These are phyloP conservation scores for Bostrychus sinensis DNA, from an alignment of 2,113 vertebrate species.

Conservation along the genomic window DNA sequence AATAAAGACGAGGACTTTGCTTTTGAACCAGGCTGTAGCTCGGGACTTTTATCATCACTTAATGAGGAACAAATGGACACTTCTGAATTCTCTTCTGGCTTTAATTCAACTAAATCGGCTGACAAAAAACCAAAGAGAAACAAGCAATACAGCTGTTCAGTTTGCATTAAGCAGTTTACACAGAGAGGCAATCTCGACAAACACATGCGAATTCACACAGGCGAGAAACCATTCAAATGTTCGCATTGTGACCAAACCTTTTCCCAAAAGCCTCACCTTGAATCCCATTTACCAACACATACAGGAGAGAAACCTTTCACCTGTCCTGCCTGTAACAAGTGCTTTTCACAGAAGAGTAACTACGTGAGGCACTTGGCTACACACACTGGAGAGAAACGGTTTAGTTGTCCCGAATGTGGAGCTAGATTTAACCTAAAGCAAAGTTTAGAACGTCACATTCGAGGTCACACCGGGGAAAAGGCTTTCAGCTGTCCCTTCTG, in stretches of 20 bases:
- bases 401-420: not conserved
- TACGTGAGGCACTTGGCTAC: not conserved
- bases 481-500: not conserved
- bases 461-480: not conserved
- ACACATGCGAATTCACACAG: not conserved
- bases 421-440: not conserved
- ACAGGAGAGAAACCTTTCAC: not conserved
- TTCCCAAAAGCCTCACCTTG: not conserved
- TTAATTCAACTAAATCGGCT: too few relatives aligned
- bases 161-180: not conserved
- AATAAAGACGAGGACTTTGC: not conserved
- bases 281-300: not conserved
- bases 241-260: not conserved
- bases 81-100: too few relatives aligned
- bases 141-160: not conserved
- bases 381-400: not conserved
- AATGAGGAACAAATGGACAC: too few relatives aligned
- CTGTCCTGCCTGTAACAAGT: not conserved
- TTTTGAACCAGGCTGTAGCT: not conserved
- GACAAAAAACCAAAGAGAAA: not conserved
- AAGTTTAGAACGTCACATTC: not conserved
- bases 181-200: not conserved
- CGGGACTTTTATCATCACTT: too few relatives aligned
- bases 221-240: not conserved
- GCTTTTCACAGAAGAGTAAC: not conserved